Conservation (phyloP, 92 coral and sea anemone genomes). For the Parazoanthus atlanticus region DNA sequence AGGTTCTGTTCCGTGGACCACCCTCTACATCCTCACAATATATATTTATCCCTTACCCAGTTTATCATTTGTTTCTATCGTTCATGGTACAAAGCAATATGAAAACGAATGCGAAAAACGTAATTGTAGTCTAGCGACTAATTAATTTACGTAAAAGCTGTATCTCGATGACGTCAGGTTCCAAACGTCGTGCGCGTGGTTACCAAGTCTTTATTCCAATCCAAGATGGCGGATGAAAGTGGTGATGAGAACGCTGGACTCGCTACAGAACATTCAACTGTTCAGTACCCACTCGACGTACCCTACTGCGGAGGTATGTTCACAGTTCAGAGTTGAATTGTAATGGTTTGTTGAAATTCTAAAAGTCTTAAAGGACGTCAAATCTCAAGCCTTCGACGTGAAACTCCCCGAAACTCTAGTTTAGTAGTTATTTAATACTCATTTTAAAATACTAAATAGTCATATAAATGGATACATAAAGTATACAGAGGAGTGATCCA, state of each 20-base stretch:
- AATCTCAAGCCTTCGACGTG: neutral
- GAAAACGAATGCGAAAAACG: no score
- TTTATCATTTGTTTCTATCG: no score
- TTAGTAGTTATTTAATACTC: no score
- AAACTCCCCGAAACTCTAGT: neutral
- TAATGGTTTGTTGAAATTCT: neutral
- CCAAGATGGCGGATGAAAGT: slow-evolving; percentile 34
- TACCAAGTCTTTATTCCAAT: slow-evolving; percentile 7
- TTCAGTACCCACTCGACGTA: slow-evolving; percentile 78
- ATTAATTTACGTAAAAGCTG: no score
- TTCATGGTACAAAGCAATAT: no score
- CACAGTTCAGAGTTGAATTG: neutral
- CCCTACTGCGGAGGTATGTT: slow-evolving; percentile 92
- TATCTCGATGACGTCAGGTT: neutral
- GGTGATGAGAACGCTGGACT: neutral
- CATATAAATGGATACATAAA: no score
- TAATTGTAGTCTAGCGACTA: no score
- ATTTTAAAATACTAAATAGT: no score
- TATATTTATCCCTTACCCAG: no score
- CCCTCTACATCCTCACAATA: no score
- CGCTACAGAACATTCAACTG: neutral
- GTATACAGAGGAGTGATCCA: no score
- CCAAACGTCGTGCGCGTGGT: neutral
- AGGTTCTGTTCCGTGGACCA: no score
- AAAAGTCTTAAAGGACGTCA: neutral